A percentile compares a stretch with the other conserved stretches of the same genome.
These are phyloP conservation scores for Tenthredo distinguenda DNA, from an alignment of 2,888 invertebrate genomes.

Conservation along the genomic window DNA sequence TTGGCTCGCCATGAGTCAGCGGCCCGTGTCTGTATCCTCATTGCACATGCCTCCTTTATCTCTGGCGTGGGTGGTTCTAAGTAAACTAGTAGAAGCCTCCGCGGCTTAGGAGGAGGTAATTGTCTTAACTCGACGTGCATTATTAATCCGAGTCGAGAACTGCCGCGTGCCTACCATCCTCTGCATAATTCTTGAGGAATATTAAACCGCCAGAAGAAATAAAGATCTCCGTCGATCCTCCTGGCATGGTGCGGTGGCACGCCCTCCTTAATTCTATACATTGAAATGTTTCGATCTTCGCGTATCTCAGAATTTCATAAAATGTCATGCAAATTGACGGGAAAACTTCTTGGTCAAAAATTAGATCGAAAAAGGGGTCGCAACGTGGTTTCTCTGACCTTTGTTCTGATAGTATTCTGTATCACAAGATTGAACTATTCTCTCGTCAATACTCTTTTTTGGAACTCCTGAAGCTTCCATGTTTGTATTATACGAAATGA, in stretches of 20 bases:
- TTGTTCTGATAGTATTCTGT: not conserved
- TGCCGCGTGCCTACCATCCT: slow-evolving; percentile 29
- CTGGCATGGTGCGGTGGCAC: not conserved
- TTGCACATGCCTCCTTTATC: slow-evolving; percentile 49
- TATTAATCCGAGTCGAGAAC: slow-evolving; percentile 68
- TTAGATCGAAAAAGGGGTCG: not conserved
- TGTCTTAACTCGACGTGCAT: slow-evolving; percentile 73
- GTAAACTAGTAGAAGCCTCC: slow-evolving; percentile 47
- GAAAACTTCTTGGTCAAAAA: not conserved
- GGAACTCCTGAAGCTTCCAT: too few species aligned
- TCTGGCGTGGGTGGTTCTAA: slow-evolving; percentile 37
- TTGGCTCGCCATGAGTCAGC: slow-evolving; percentile 67
- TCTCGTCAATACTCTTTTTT: not conserved
- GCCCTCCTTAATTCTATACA: not conserved
- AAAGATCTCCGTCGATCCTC: not conserved
- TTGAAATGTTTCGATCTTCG: not conserved
- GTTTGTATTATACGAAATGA: too few species aligned
- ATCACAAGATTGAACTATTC: not conserved
- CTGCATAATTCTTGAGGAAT: slow-evolving; percentile 36
- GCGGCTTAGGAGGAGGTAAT: slow-evolving; percentile 64
- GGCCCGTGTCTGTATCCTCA: slow-evolving; percentile 66
- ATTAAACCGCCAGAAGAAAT: slow-evolving; percentile 3
- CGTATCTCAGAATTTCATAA: not conserved
- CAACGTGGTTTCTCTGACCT: not conserved
- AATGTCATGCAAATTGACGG: not conserved